A percentile compares a stretch with the other conserved stretches of the same genome.
phyloP scores from a whole-genome alignment of 2,113 vertebrate species.

The Oncorhynchus keta region DNA sequence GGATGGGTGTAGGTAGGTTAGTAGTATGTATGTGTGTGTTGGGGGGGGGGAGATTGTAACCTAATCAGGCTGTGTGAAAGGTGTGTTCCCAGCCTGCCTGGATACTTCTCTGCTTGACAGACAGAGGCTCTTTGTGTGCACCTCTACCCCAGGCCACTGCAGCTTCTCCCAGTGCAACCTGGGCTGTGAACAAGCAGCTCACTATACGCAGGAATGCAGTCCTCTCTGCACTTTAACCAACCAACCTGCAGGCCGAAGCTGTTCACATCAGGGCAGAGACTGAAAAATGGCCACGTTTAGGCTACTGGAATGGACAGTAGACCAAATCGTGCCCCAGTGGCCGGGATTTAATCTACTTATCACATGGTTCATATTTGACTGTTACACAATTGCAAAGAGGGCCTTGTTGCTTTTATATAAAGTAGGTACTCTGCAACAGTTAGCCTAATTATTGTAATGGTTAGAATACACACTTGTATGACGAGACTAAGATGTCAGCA shows the following conservation, averaged over 20 bases:
- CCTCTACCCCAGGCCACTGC: slow-evolving; percentile 32
- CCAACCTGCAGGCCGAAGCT: too few relatives aligned
- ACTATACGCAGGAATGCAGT: slow-evolving; percentile 57
- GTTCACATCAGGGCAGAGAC: background rate
- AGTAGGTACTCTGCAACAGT: too few relatives aligned
- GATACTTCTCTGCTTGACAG: slow-evolving; percentile 24
- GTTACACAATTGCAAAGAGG: background rate
- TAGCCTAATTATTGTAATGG: too few relatives aligned
- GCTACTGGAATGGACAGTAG: background rate
- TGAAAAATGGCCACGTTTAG: too few relatives aligned
- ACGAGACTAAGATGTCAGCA: too few relatives aligned
- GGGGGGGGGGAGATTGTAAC: slow-evolving; percentile 8
- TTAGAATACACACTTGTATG: too few relatives aligned
- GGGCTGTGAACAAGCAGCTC: slow-evolving; percentile 47
- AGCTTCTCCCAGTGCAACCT: slow-evolving; percentile 21
- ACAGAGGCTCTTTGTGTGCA: slow-evolving; percentile 73
- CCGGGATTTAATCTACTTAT: background rate
- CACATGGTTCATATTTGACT: background rate
- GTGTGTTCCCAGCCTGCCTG: slow-evolving; percentile 38
- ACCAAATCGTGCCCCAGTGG: background rate
- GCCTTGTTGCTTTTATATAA: too few relatives aligned
- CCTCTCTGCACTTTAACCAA: background rate
- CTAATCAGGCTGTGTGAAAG: slow-evolving; percentile 23
- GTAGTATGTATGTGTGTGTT: too few relatives aligned
- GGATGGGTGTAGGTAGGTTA: too few relatives aligned